Evolutionary conservation across 2,888 invertebrate species (phyloP).

Genomic region (Aquatica leii): DNA sequence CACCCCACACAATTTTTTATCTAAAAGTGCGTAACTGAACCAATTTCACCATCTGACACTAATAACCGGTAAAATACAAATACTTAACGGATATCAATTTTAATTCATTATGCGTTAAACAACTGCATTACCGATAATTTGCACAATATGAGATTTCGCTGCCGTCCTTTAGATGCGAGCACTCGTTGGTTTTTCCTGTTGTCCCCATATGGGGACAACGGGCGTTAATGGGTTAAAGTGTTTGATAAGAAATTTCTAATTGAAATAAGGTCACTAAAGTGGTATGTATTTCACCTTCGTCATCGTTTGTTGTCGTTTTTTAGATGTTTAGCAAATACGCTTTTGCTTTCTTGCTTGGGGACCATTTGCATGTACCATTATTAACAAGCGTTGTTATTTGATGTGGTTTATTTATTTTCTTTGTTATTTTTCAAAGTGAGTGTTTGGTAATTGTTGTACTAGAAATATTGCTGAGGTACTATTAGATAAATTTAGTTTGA

Average conservation of each 20-base stretch:
- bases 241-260: neutral
- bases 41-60: no score
- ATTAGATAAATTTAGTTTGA: neutral
- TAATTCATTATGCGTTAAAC: no score
- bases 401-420: neutral
- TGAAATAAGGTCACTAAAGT: neutral
- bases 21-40: no score
- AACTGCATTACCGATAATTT: no score
- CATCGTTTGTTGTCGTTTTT: neutral
- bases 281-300: neutral
- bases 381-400: neutral
- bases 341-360: neutral
- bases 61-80: no score
- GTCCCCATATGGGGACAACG: no score
- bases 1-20: no score
- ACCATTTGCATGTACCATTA: neutral
- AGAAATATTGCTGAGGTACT: neutral
- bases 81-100: no score
- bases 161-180: no score
- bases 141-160: no score
- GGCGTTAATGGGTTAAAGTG: no score
- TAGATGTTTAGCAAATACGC: neutral
- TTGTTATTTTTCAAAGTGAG: neutral
- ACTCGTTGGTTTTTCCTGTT: no score
- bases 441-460: neutral